Evolutionary conservation across 2,888 invertebrate species (phyloP), one percentile per base, ranked within the genome.

Genomic region (Rotaria socialis): DNA sequence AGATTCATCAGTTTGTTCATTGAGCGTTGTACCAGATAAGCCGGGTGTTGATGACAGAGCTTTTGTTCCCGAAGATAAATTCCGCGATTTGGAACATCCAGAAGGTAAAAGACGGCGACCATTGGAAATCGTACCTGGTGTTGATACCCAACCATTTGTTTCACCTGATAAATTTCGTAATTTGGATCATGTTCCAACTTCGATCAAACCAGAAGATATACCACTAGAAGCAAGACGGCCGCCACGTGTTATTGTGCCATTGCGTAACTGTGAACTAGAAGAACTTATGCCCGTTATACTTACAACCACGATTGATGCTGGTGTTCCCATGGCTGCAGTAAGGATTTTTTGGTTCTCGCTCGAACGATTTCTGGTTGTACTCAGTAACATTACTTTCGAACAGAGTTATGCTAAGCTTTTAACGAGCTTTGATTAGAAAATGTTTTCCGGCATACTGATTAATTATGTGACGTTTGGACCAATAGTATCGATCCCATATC

Each of bases 221-320:
- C 0, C 24, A 10, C 41, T 24, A 4, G 80, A 85, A 50, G 55
- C 58, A 2, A n/a, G 35, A 41, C 47, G 85, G n/a, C 85, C 86
- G 55, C 86, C 86, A 35, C 85, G 85, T 58, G 86, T 86, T 6
- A 85, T 86, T 60, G 58, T 85, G 3, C 86, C 86, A 41, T 27
- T 86, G 19, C 27, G 43, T 4, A 43, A 86, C 85, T 55, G 47
- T 56, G 85, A 85, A 19, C 19, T 85, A 24, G 56, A 86, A 85
- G 86, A 86, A 74, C 27, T 74, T 0, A 74, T 85, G 60, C 85
- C 85, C n/a, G 85, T 86, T 1, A 50, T 86, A 10, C 55, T 86
- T 35, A 56, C 86, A 8, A 47, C 85, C 35, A 85, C 56, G 22
- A 85, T 86, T 24, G 86, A 86, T 16, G 85, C 43, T 47, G 80